Evolutionary conservation across 2,113 vertebrate species (phyloP), one percentile per base, ranked within the genome.

Genomic region (Aythya baeri): DNA sequence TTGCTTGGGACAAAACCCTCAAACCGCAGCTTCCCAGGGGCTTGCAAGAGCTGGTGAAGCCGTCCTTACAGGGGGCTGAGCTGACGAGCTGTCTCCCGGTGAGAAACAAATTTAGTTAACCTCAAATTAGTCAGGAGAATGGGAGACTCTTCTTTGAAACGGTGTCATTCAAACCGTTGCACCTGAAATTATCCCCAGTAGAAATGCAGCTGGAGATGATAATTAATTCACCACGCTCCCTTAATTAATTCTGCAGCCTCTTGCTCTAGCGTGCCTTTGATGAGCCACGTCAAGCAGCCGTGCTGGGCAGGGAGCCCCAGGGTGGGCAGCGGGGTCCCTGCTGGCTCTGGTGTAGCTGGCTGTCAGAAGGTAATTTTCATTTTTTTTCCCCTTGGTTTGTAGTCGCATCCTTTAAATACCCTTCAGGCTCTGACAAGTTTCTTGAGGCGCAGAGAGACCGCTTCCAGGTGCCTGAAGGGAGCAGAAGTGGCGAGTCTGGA

Each of bases 311-410:
- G 55, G n/a, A 59, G 97, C 97, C 98, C 98, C 97, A 97, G 97
- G 94, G 97, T 77, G 83, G 97, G 97, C 97, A 96, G 97, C 97
- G 96, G 81, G 81, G 93, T 96, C 96, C 91, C 89, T 54, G 89
- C 80, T 87, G 97, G 94, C 57, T 82, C 96, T 95, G 90, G 96
- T 71, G 86, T 93, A 95, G 97, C 97, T 98, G 98, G 98, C 98
- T 97, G 96, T 97, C 97, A 88, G 83, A 88, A 96, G 98, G 97
- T 97, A 97, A 97, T 98, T 96, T 98, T 96, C 96, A 96, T 96
- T 77, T 95, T 96, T 96, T 97, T 97, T 98, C 96, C 94, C 62
- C 55, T 25, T 36, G 80, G 41, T 71, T 36, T 85, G 8, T 6
- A 8, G 10, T 55, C 3, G 8, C 97, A 85, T 82, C 97, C 98